These are phyloP conservation scores for Trichoplusia ni DNA, from an alignment of 1,140 invertebrate species.

Conservation along the genomic window DNA sequence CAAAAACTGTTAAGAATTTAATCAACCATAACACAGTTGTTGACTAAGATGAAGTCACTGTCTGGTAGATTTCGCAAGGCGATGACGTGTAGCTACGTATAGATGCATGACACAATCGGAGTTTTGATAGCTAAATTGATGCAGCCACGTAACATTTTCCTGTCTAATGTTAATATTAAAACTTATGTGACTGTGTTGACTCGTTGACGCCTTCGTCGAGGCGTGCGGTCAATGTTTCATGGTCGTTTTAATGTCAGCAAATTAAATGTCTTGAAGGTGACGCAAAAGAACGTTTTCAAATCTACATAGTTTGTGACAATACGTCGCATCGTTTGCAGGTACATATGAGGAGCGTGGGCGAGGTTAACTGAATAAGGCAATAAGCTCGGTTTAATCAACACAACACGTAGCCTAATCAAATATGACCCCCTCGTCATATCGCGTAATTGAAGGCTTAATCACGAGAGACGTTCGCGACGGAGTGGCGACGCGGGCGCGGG, in stretches of 20 bases:
- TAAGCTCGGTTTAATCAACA: conserved; percentile 79
- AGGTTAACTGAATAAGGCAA: conserved; percentile 71
- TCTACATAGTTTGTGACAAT: conserved; percentile 57
- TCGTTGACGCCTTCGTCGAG: conserved; percentile 19
- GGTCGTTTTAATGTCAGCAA: conserved; percentile 66
- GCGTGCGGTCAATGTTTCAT: conserved; percentile 53
- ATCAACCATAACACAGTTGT: conserved; percentile 36
- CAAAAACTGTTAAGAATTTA: conserved; percentile 4
- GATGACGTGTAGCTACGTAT: conserved; percentile 37
- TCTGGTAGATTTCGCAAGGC: conserved; percentile 44
- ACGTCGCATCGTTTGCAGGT: conserved; percentile 31
- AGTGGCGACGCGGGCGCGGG: conserved; percentile 35
- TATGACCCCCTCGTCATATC: conserved; percentile 78
- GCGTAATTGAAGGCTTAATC: conserved; percentile 79
- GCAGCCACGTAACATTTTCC: conserved; percentile 25
- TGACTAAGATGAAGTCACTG: conserved; percentile 52
- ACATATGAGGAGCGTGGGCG: conserved; percentile 18
- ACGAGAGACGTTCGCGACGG: conserved; percentile 61
- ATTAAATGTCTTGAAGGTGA: conserved; percentile 46
- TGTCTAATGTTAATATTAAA: conserved; percentile 2
- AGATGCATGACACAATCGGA: conserved; percentile 48
- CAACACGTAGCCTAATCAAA: conserved; percentile 78
- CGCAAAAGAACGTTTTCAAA: conserved; percentile 44
- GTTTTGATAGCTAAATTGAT: conserved; percentile 40
- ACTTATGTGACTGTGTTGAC: not conserved